phyloP scores from a whole-genome alignment of 2,113 vertebrate species.

The Anoplopoma fimbria region DNA sequence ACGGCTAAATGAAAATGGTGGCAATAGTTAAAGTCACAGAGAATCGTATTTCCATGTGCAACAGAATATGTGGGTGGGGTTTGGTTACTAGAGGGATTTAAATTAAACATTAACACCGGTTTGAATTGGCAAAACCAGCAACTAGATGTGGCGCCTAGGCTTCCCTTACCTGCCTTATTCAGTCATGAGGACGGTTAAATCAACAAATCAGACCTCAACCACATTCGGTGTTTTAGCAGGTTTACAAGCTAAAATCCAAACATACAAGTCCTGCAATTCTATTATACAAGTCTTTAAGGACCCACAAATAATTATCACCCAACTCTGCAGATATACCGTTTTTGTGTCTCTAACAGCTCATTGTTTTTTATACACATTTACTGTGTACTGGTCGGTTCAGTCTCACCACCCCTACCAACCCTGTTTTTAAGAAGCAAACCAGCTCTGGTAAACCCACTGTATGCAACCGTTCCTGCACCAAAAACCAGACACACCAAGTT shows the following conservation, averaged over 20 bases:
- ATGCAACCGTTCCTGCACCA: not conserved
- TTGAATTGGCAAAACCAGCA: not conserved
- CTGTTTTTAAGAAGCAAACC: not conserved
- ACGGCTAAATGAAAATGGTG: not conserved
- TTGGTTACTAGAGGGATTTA: not conserved
- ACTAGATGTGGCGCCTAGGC: not conserved
- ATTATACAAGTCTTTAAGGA: too few species aligned
- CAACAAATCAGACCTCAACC: not conserved
- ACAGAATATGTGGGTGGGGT: slow-evolving; percentile 2
- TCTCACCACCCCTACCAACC: not conserved
- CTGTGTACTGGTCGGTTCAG: not conserved
- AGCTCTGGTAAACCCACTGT: not conserved
- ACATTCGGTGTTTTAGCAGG: not conserved
- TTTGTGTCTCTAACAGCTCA: not conserved
- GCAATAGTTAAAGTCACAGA: not conserved
- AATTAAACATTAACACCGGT: slow-evolving; percentile 2
- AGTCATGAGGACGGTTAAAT: not conserved
- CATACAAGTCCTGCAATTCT: not conserved
- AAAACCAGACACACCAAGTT: not conserved
- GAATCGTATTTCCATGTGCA: not conserved
- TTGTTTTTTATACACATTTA: slow-evolving; percentile 1
- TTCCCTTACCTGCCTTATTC: not conserved
- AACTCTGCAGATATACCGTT: not conserved
- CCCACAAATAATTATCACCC: not conserved
- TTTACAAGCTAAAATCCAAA: not conserved